Conservation (phyloP, 1,140 invertebrate genomes). For the Teleopsis dalmanni region DNA sequence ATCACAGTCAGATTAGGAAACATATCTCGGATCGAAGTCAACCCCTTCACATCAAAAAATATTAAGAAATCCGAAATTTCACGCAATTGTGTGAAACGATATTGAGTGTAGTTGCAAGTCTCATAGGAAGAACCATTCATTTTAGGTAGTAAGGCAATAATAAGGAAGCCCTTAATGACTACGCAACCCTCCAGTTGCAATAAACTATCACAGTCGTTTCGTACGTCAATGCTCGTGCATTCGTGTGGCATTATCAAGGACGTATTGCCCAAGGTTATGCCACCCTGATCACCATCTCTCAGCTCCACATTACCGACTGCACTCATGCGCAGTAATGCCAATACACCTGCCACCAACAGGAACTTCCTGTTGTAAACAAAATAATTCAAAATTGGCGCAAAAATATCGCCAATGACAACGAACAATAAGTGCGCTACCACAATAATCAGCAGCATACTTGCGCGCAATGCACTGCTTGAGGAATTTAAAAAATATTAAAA, state of each 20-base stretch:
- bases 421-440: too few species aligned
- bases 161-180: constrained; percentile 77
- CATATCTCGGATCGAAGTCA: constrained; percentile 69
- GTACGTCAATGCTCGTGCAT: constrained; percentile 74
- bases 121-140: neutral
- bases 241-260: constrained; percentile 9
- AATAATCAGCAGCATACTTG: too few species aligned
- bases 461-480: too few species aligned
- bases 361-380: too few species aligned
- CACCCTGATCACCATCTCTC: too few species aligned
- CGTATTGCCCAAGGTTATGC: too few species aligned
- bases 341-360: too few species aligned
- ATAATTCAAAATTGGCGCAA: too few species aligned
- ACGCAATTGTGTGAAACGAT: constrained; percentile 10
- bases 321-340: too few species aligned
- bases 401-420: too few species aligned
- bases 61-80: constrained; percentile 59
- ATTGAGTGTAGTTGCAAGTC: constrained; percentile 2
- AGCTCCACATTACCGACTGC: too few species aligned
- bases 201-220: constrained; percentile 65
- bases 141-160: constrained; percentile 65
- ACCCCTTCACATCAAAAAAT: constrained; percentile 60
- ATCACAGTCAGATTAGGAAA: constrained; percentile 94
- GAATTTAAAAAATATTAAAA: too few species aligned
- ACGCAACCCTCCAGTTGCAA: constrained; percentile 65